These are phyloP conservation scores for Micrasema longulum DNA, from an alignment of 1,140 invertebrate species.

Conservation along the genomic window DNA sequence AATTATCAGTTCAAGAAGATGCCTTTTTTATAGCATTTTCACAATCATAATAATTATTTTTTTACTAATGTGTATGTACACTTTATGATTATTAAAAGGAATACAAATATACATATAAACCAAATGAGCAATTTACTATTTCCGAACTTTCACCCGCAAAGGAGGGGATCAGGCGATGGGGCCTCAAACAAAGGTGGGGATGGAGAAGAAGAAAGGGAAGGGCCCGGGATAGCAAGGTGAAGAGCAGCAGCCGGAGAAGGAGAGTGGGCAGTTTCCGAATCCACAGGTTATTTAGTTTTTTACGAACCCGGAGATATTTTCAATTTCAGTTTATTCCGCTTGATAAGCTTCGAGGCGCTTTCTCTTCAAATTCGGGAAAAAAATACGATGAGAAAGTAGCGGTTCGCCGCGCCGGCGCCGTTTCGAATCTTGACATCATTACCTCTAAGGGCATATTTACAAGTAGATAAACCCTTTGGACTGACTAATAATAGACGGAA, in stretches of 20 bases:
- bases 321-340: constrained; percentile 38
- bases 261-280: constrained; percentile 17
- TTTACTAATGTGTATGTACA: not conserved
- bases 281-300: constrained; percentile 37
- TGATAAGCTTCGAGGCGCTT: constrained; percentile 31
- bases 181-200: not conserved
- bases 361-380: constrained; percentile 24
- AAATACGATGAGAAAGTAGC: constrained; percentile 12
- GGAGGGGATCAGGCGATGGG: no score
- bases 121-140: no score
- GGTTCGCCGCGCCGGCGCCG: not conserved
- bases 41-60: no score
- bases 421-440: no score
- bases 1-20: no score
- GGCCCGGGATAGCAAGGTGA: not conserved
- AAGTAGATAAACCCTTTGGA: no score
- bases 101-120: not conserved
- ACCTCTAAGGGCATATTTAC: no score
- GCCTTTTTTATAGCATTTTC: no score
- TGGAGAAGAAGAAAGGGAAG: not conserved
- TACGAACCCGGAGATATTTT: constrained; percentile 30
- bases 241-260: not conserved
- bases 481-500: no score
- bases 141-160: no score
- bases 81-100: not conserved